These are phyloP conservation scores for Anser brachyrhynchus DNA, from an alignment of 2,113 vertebrate genomes.

Conservation along the genomic window DNA sequence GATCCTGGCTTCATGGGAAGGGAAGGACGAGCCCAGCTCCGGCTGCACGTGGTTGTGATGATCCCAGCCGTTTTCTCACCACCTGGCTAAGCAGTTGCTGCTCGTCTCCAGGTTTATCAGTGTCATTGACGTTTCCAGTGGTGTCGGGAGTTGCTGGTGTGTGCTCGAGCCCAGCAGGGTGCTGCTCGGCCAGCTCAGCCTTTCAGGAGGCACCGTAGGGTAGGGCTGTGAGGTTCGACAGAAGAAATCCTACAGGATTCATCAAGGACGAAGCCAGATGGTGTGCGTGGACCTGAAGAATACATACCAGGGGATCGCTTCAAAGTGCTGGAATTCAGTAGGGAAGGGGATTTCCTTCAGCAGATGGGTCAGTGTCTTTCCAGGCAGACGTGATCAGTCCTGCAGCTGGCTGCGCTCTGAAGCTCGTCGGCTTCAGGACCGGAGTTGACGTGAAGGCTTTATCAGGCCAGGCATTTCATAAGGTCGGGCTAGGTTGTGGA, in stretches of 20 bases:
- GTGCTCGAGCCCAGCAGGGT: not conserved
- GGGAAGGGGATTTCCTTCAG: not conserved
- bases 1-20: not conserved
- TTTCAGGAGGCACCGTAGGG: rapidly evolving
- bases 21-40: not conserved
- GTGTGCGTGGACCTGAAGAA: not conserved
- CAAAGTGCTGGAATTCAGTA: not conserved
- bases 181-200: not conserved
- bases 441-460: not conserved
- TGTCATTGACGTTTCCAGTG: not conserved
- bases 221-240: not conserved
- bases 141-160: not conserved
- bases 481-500: not conserved
- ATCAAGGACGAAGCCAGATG: not conserved
- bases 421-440: not conserved
- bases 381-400: rapidly evolving
- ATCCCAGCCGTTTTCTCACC: not conserved
- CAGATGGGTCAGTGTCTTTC: not conserved
- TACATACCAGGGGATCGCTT: not conserved
- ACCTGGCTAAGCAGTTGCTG: not conserved
- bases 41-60: rapidly evolving
- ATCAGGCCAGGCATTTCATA: not conserved
- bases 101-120: not conserved
- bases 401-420: not conserved
- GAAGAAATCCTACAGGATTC: not conserved